Evolutionary conservation across 2,888 invertebrate genomes (phyloP).

Genomic region (Trypoxylon attenuatum): DNA sequence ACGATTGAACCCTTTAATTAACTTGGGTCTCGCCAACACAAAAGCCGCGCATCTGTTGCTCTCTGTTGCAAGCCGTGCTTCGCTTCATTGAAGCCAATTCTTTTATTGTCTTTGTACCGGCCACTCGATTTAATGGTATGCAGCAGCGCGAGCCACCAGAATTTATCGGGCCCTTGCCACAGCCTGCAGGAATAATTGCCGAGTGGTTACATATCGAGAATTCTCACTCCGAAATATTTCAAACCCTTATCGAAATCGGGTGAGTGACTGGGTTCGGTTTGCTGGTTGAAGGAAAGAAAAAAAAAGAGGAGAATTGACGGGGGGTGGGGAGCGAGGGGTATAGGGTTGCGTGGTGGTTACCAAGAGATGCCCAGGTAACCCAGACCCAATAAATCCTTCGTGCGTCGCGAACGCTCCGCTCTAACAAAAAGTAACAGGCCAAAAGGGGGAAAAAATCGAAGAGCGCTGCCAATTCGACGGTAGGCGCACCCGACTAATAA

Average conservation of each 20-base stretch:
- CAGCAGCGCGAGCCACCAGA: too few species aligned
- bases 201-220: not conserved
- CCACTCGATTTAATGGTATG: too few species aligned
- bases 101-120: not conserved
- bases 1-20: not conserved
- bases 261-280: conserved; percentile 11
- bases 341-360: conserved; percentile 35
- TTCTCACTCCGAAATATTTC: conserved; percentile 36
- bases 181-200: not conserved
- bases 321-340: not conserved
- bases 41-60: not conserved
- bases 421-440: conserved; percentile 22
- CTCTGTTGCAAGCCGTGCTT: not conserved
- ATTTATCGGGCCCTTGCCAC: too few species aligned
- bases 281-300: not conserved
- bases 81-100: not conserved
- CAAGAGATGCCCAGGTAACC: conserved; percentile 35
- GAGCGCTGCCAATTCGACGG: conserved; percentile 18
- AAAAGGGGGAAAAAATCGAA: conserved; percentile 27
- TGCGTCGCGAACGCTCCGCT: conserved; percentile 24
- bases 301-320: conserved; percentile 19
- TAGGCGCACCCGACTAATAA: conserved; percentile 47
- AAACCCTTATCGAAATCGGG: conserved; percentile 30
- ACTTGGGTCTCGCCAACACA: not conserved
- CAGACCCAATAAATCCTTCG: conserved; percentile 53